Conservation (phyloP, 2,888 invertebrate species). For the Epicampocera succincta region DNA sequence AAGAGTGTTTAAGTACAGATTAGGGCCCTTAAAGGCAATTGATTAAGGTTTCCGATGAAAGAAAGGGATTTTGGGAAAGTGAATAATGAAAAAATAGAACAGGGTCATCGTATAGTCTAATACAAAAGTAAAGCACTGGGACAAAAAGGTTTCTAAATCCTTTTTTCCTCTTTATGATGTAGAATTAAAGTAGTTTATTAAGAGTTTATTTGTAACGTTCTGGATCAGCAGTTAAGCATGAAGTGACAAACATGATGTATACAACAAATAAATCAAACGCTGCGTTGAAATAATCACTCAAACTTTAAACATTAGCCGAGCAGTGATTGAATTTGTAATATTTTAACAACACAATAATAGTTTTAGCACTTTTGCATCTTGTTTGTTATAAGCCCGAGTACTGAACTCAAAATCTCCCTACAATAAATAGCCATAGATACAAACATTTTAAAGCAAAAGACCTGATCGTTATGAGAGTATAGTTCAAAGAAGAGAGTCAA, state of each 20-base stretch:
- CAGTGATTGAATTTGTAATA: constrained; percentile 74
- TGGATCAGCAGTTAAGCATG: not conserved
- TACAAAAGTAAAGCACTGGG: constrained; percentile 19
- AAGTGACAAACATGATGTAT: not conserved
- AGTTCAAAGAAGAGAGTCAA: no score
- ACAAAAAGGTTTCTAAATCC: constrained; percentile 33
- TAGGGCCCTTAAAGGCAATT: constrained; percentile 54
- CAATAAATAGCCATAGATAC: no score
- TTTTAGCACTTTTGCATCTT: no score
- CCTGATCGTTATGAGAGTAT: no score
- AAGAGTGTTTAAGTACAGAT: constrained; percentile 38
- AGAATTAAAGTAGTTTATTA: no score
- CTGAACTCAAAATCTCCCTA: no score
- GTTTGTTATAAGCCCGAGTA: no score
- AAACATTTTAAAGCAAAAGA: no score
- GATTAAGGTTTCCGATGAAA: constrained; percentile 58
- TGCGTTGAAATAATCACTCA: constrained; percentile 74
- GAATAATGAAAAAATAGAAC: not conserved
- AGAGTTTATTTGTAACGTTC: no score
- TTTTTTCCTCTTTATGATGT: not conserved
- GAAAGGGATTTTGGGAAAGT: constrained; percentile 52
- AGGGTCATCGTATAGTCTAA: constrained; percentile 11
- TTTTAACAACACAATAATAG: no score
- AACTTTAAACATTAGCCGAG: constrained; percentile 80
- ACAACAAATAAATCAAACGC: not conserved